phyloP scores from a whole-genome alignment of 2,797 vertebrate species.

The Eutrigla gurnardus region DNA sequence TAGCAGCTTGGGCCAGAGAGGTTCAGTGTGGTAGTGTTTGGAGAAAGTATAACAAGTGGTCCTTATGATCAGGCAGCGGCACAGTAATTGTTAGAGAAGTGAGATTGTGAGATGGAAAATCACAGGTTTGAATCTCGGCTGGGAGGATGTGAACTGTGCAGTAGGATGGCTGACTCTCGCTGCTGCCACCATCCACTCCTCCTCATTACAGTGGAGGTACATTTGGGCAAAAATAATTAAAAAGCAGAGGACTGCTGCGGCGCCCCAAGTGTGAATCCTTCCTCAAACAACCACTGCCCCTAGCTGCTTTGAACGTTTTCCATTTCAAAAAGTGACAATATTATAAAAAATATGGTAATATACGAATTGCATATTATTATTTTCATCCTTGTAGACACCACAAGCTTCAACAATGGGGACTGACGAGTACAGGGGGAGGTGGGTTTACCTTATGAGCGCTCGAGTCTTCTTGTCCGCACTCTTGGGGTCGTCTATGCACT shows the following conservation, averaged over 20 bases:
- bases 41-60: conserved; percentile 65
- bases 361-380: background rate
- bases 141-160: conserved; percentile 25
- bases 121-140: conserved; percentile 46
- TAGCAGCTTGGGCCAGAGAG: conserved; percentile 57
- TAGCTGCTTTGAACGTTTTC: background rate
- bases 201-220: conserved; percentile 15
- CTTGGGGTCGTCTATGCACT: conserved; percentile 91
- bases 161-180: conserved; percentile 16
- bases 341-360: background rate
- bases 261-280: conserved; percentile 37
- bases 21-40: conserved; percentile 56
- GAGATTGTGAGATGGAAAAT: conserved; percentile 63
- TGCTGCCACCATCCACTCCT: conserved; percentile 5
- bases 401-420: conserved; percentile 10
- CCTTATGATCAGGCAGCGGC: conserved; percentile 60
- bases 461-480: conserved; percentile 93
- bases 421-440: background rate
- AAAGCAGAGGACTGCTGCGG: conserved; percentile 12
- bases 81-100: conserved; percentile 52
- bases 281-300: conserved; percentile 10
- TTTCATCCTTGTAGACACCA: conserved; percentile 1
- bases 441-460: conserved; percentile 89
- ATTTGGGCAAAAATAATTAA: conserved; percentile 43
- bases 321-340: conserved; percentile 8